Evolutionary conservation across 2,888 invertebrate species (phyloP).

Genomic region (Brachypalpus laphriformis): DNA sequence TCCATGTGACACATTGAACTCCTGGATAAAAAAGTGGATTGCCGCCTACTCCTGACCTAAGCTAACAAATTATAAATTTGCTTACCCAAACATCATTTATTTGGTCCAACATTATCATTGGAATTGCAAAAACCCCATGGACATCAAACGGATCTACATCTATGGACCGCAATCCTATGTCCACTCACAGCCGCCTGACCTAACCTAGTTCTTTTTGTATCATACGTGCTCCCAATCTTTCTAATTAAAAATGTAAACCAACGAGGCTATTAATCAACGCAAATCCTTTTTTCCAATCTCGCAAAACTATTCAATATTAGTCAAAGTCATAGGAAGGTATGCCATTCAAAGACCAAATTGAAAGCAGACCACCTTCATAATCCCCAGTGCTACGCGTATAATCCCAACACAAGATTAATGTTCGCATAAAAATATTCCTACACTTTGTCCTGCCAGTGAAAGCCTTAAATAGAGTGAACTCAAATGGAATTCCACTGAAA

Average conservation of each 20-base stretch:
- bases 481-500: conserved; percentile 41
- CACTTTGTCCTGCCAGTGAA: conserved; percentile 26
- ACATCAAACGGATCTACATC: too few species aligned
- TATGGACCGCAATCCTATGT: too few species aligned
- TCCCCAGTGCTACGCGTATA: conserved; percentile 10
- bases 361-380: conserved; percentile 43
- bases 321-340: conserved; percentile 7
- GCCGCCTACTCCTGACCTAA: background rate
- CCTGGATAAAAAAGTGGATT: too few species aligned
- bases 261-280: background rate
- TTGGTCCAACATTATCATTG: background rate
- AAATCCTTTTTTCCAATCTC: conserved; percentile 10
- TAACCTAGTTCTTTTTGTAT: background rate
- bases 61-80: too few species aligned
- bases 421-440: conserved; percentile 29
- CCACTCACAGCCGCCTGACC: background rate
- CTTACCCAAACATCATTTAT: too few species aligned
- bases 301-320: conserved; percentile 20
- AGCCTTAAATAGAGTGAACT: conserved; percentile 46
- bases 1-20: too few species aligned
- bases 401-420: conserved; percentile 42
- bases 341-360: conserved; percentile 43
- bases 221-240: background rate
- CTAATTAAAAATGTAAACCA: background rate
- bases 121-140: background rate